phyloP scores from a whole-genome alignment of 1,140 invertebrate species.

The Macrocentrus cingulum region DNA sequence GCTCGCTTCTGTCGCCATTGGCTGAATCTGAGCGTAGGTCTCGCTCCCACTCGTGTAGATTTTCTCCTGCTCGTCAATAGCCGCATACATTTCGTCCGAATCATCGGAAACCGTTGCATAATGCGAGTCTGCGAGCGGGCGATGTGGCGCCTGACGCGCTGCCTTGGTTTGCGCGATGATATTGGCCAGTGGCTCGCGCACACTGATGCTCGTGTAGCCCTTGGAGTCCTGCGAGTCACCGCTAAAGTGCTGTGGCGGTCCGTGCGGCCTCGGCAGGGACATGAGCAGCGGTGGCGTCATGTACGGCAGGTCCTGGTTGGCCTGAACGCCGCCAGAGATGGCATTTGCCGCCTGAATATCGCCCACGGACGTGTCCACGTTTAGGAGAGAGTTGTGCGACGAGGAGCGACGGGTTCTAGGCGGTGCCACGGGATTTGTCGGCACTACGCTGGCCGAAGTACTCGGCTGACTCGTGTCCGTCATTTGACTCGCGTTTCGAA shows the following conservation, averaged over 20 bases:
- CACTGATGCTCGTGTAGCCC: conserved; percentile 89
- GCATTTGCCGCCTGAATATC: conserved; percentile 78
- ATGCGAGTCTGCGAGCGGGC: conserved; percentile 67
- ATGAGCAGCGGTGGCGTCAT: conserved; percentile 78
- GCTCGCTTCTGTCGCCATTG: conserved; percentile 59
- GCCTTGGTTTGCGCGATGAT: conserved; percentile 66
- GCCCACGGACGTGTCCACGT: conserved; percentile 35
- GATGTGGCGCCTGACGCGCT: conserved; percentile 49
- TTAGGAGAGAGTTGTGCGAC: conserved; percentile 52
- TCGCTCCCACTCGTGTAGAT: conserved; percentile 80
- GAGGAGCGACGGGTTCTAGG: conserved; percentile 59
- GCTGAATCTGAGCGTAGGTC: conserved; percentile 85
- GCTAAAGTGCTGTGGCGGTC: conserved; percentile 70
- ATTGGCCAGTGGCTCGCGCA: conserved; percentile 80
- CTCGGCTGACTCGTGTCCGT: conserved; percentile 37
- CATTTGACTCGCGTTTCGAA: conserved; percentile 35
- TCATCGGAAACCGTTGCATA: conserved; percentile 84
- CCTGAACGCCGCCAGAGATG: conserved; percentile 79
- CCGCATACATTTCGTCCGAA: conserved; percentile 88
- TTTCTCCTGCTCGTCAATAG: conserved; percentile 79
- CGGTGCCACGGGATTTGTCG: conserved; percentile 50
- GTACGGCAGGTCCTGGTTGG: conserved; percentile 84
- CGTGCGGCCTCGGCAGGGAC: conserved; percentile 50
- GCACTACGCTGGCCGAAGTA: conserved; percentile 29
- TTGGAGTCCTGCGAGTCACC: conserved; percentile 85